Conservation (phyloP, 2,113 vertebrate species). For the Corythoichthys intestinalis region DNA sequence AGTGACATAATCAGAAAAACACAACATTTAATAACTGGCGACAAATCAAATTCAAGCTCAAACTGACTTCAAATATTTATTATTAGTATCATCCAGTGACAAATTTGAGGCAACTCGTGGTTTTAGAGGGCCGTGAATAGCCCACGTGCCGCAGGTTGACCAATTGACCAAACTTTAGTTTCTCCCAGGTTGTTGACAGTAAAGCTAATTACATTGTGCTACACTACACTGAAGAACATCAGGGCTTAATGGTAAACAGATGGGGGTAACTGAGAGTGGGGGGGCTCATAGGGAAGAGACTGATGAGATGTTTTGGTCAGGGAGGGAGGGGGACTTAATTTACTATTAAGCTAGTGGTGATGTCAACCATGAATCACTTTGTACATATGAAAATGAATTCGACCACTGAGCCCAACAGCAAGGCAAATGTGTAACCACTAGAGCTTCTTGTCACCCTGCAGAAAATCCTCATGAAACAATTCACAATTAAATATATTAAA, state of each 20-base stretch:
- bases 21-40: constrained; percentile 23
- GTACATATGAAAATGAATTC: too few species aligned
- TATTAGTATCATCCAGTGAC: neutral
- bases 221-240: constrained; percentile 56
- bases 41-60: neutral
- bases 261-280: constrained; percentile 28
- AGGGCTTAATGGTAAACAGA: constrained; percentile 67
- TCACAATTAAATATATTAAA: too few species aligned
- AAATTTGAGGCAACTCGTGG: neutral
- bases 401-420: too few species aligned
- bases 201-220: constrained; percentile 68
- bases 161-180: constrained; percentile 42
- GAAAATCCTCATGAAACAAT: too few species aligned
- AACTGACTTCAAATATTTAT: neutral
- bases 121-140: neutral
- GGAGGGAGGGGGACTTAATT: neutral
- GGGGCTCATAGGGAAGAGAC: constrained; percentile 24
- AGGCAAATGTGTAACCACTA: too few species aligned
- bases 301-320: constrained; percentile 30
- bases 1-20: constrained; percentile 61
- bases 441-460: too few species aligned
- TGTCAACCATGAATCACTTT: neutral
- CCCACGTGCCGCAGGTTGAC: neutral
- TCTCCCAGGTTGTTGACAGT: constrained; percentile 65
- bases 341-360: constrained; percentile 1